phyloP scores from a whole-genome alignment of 1,140 invertebrate genomes.

The Triops cancriformis region DNA sequence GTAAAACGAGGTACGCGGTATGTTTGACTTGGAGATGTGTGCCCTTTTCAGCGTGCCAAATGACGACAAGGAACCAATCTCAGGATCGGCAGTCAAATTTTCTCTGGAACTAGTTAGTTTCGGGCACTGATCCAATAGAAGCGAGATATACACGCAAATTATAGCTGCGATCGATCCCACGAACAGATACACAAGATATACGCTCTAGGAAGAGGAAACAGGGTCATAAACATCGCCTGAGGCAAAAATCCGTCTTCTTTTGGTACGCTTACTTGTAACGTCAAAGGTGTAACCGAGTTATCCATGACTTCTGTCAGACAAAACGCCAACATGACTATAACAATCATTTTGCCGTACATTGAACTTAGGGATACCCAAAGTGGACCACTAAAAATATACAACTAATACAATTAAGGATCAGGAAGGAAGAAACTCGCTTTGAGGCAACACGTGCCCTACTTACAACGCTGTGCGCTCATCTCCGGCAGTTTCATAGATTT shows the following conservation, averaged over 20 bases:
- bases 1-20: conserved; percentile 54
- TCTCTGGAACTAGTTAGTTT: conserved; percentile 37
- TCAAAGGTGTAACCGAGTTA: conserved; percentile 47
- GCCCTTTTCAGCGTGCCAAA: conserved; percentile 50
- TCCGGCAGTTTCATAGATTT: neutral
- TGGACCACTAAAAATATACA: conserved; percentile 44
- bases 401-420: neutral
- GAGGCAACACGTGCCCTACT: neutral
- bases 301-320: conserved; percentile 53
- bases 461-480: neutral
- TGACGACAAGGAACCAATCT: conserved; percentile 41
- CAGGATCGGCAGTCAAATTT: conserved; percentile 34
- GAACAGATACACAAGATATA: conserved; percentile 56
- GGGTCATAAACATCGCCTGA: conserved; percentile 22
- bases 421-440: neutral
- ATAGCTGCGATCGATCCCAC: conserved; percentile 54
- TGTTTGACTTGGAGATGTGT: conserved; percentile 47
- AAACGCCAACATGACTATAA: conserved; percentile 51
- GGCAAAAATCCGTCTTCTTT: neutral
- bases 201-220: conserved; percentile 43
- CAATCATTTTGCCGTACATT: conserved; percentile 52
- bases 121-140: conserved; percentile 49
- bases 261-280: conserved; percentile 48
- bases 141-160: conserved; percentile 55
- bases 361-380: conserved; percentile 51